phyloP scores from a whole-genome alignment of 2,113 vertebrate species.

The Pelodiscus sinensis region DNA sequence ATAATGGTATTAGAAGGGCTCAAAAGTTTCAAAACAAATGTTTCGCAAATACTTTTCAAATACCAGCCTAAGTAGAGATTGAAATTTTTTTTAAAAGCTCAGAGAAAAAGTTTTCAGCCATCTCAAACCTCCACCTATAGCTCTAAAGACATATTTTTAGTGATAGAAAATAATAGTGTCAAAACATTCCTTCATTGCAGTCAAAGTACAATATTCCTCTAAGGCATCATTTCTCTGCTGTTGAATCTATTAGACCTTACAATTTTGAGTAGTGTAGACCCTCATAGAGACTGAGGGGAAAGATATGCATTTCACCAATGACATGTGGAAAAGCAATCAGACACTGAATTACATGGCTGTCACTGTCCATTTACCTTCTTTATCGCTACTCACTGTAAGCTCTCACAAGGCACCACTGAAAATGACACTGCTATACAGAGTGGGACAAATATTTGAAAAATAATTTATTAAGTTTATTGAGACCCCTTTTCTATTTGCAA shows the following conservation, averaged over 20 bases:
- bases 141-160: constrained; percentile 22
- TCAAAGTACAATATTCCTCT: constrained; percentile 29
- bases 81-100: background rate
- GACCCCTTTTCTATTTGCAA: background rate
- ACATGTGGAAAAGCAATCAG: constrained; percentile 80
- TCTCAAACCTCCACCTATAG: background rate
- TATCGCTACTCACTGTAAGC: constrained; percentile 68
- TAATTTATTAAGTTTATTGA: background rate
- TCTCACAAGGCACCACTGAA: constrained; percentile 41
- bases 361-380: constrained; percentile 77
- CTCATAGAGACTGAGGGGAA: constrained; percentile 54
- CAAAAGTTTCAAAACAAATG: background rate
- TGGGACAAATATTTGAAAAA: background rate
- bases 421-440: constrained; percentile 37
- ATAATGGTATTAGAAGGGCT: background rate
- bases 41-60: background rate
- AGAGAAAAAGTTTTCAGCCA: background rate
- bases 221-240: constrained; percentile 49
- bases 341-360: constrained; percentile 78
- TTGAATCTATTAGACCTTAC: constrained; percentile 52
- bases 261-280: constrained; percentile 44
- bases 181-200: constrained; percentile 18
- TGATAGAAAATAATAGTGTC: background rate
- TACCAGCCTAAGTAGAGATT: accelerated
- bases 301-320: constrained; percentile 65